Percentiles rank a stretch among this genome's conserved stretches.
These are phyloP conservation scores for Anguilla marmorata DNA, from an alignment of 2,797 vertebrate genomes.

Conservation along the genomic window DNA sequence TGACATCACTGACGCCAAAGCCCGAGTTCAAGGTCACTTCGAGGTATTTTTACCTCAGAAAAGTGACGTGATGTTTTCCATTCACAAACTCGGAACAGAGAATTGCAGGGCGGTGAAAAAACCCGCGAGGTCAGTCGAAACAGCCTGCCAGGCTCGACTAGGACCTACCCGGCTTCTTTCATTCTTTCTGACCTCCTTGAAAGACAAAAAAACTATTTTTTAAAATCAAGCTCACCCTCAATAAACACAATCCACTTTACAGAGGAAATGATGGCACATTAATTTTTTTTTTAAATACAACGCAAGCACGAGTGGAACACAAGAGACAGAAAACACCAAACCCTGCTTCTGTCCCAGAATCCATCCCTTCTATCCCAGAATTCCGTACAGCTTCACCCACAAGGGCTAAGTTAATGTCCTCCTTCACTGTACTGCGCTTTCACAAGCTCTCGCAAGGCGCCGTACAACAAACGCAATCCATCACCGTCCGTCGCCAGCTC, in stretches of 20 bases:
- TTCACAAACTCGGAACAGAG: not conserved
- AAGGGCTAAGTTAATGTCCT: not conserved
- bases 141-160: not conserved
- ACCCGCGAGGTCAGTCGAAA: not conserved
- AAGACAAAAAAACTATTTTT: not conserved
- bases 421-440: not conserved
- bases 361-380: not conserved
- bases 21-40: conserved; percentile 12
- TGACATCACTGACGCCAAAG: not conserved
- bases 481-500: not conserved
- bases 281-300: not conserved
- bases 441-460: not conserved
- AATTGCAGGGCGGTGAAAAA: not conserved
- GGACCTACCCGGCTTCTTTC: not conserved
- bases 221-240: not conserved
- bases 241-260: not conserved
- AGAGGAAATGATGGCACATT: not conserved
- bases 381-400: not conserved
- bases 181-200: not conserved
- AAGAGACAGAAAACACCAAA: not conserved
- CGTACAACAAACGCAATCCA: not conserved
- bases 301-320: not conserved
- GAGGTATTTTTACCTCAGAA: conserved; percentile 21
- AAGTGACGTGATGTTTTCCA: not conserved
- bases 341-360: not conserved